Evolutionary conservation across 2,113 vertebrate genomes (phyloP), one percentile per base, ranked within the genome.

Genomic region (Pomatostomus ruficeps): DNA sequence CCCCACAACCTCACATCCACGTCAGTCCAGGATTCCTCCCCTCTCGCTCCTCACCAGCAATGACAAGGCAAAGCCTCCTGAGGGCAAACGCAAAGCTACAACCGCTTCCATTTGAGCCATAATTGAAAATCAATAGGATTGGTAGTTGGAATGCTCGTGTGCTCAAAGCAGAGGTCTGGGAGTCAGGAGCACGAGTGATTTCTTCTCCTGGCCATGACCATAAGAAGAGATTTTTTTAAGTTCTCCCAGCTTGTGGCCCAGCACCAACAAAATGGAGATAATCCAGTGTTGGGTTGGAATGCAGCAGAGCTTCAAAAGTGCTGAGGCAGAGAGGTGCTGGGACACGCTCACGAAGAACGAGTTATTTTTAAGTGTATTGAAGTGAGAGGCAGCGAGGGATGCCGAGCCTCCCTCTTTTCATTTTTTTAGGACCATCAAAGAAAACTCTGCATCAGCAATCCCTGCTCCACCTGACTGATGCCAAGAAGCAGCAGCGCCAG

Each of bases 111-210:
- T 95, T 92, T 95, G 72, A 91, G 92, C n/a, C 4, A 13, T 93
- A 96, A 95, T 92, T 94, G 96, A 95, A 97, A 97, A 96, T 97
- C 97, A 95, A 94, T 97, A 74, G 46, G 46, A 89, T 92, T 61
- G 49, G 90, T 83, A 62, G 68, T 58, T 78, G 45, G 76, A 82
- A 95, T 68, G 45, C 49, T 93, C 79, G 28, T 52, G 76, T 74
- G 65, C 65, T 93, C 74, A 55, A 71, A 91, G 85, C 65, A 81
- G 25, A 73, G 58, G 66, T 45, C 58, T 77, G 31, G 35, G 52
- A 91, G 55, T 9, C 70, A 78, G 80, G 43, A 84, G 48, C 28
- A 49, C 40, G 19, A 65, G 36, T 29, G 71, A 92, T 96, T 96
- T 88, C 72, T 75, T 77, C 74, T 89, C 83, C 61, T n/a, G 21